phyloP scores from a whole-genome alignment of 2,888 invertebrate genomes.

The Phortica okadai region DNA sequence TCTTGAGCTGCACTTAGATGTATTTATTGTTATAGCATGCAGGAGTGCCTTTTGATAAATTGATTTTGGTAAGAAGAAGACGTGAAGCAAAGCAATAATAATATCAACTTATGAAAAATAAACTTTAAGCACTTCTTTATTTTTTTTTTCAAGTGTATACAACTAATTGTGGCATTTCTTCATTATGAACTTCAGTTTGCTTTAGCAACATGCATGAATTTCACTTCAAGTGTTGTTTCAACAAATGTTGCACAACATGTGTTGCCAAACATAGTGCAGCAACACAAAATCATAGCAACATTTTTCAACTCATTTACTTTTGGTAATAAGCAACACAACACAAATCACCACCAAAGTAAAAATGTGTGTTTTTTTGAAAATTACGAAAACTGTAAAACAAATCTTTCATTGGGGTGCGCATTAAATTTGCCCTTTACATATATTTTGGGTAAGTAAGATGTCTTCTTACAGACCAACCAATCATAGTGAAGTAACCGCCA shows the following conservation, averaged over 20 bases:
- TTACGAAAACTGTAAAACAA: background rate
- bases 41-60: background rate
- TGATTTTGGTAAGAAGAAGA: no score
- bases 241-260: slow-evolving; percentile 17
- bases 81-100: no score
- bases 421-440: background rate
- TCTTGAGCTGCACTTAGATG: background rate
- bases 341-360: background rate
- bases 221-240: background rate
- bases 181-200: background rate
- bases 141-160: no score
- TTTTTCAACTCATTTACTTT: background rate
- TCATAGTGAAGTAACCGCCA: background rate
- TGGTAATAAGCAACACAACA: background rate
- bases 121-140: no score
- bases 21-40: no score
- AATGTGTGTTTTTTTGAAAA: background rate
- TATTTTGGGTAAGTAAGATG: background rate
- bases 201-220: background rate
- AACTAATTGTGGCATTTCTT: no score
- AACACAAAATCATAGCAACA: background rate
- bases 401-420: slow-evolving; percentile 2
- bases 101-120: no score
- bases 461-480: background rate
- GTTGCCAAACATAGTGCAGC: background rate